These are phyloP conservation scores for Stegana nigrithorax DNA, from an alignment of 2,888 invertebrate species.

Conservation along the genomic window DNA sequence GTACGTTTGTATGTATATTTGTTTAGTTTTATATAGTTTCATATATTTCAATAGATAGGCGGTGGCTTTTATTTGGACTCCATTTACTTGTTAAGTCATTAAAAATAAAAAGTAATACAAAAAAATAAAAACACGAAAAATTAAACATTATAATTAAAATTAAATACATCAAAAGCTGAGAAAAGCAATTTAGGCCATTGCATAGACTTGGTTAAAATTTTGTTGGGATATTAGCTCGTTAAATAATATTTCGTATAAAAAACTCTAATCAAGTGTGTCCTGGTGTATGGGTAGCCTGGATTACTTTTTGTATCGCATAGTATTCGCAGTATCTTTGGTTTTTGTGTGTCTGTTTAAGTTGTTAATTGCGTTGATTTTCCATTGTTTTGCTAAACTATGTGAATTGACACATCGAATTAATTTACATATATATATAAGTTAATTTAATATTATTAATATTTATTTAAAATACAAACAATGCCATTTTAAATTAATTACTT, in stretches of 20 bases:
- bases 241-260: too few species aligned
- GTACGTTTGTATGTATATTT: constrained; percentile 17
- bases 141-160: too few species aligned
- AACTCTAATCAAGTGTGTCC: too few species aligned
- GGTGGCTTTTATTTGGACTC: constrained; percentile 66
- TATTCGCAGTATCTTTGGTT: neutral
- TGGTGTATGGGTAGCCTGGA: too few species aligned
- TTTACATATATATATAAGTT: neutral
- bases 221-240: too few species aligned
- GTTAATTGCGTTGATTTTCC: constrained; percentile 27
- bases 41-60: constrained; percentile 40
- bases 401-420: constrained; percentile 6
- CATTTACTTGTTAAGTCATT: constrained; percentile 60
- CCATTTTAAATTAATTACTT: neutral
- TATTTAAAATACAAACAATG: too few species aligned
- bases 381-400: constrained; percentile 9
- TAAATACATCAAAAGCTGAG: too few species aligned
- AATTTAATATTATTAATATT: neutral
- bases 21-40: neutral
- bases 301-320: neutral
- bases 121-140: constrained; percentile 13
- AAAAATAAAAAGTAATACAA: constrained; percentile 19
- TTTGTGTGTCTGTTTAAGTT: constrained; percentile 13
- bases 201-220: too few species aligned
- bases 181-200: constrained; percentile 23